Base-by-base conservation (phyloP, 2,797 vertebrate genomes). In the Arrhamphus sclerolepis region DNA sequence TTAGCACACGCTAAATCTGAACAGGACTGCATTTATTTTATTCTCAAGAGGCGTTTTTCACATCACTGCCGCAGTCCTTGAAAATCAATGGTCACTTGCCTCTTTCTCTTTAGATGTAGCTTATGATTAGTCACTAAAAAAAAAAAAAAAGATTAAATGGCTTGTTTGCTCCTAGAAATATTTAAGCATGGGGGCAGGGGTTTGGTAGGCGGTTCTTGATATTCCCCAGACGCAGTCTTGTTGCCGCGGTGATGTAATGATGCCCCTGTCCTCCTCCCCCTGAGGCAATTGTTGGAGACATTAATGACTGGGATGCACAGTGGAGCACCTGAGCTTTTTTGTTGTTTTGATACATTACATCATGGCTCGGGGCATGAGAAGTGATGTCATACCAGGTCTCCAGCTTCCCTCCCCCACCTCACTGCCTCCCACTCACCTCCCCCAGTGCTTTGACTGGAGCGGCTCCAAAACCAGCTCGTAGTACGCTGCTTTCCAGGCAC, bases 261-360 rank as follows among this genome's bases (percentile, higher is more conserved):
- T 68, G 82, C 78, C 67, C 59, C 40, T 1, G 52, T 53, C 46
- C 57, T 41, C 22, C 38, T 19, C 14, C 56, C 62, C 56, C 70
- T 46, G 5, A 1, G 54, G 76, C 56, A 26, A 79, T 84, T 71
- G 80, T 70, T 49, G 57, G 65, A 80, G 80, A 80, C 68, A 55
- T 66, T 87, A 89, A 91, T 83, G 76, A 89, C 66, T 8, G 31
- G 56, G 70, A 64, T 63, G 71, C 61, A 56, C 80, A 75, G 72
- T 50, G 6, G 68, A 86, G 78, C 91, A 91, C 89, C 90, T 91
- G 92, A 90, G 89, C 90, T 82, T 86, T 85, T 81, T 72, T 78
- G 62, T 91, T 89, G 84, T 89, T 91, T 76, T 89, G 72, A 82
- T 77, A 78, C 89, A 93, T 93, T 92, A 92, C 91, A 92, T 93